Conservation (phyloP, 2,113 vertebrate species). For the Antennarius striatus region DNA sequence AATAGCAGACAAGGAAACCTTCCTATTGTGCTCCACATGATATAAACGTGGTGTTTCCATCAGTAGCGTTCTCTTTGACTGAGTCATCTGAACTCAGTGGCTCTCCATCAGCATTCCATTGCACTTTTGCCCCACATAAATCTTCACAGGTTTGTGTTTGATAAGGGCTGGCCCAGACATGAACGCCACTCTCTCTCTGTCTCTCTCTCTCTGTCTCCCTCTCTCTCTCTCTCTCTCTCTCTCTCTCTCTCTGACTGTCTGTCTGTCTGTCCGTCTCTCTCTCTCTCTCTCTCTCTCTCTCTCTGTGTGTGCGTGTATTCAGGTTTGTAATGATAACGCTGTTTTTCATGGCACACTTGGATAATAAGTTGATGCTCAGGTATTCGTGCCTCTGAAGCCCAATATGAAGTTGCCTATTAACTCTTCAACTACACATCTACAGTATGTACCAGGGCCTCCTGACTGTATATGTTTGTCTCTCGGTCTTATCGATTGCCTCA, state of each 20-base stretch:
- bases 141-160: conserved; percentile 9
- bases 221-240: too few species aligned
- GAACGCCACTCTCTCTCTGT: conserved; percentile 22
- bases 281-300: not conserved
- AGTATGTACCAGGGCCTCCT: too few species aligned
- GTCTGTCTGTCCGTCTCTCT: conserved; percentile 22
- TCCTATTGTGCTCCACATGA: not conserved
- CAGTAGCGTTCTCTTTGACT: not conserved
- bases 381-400: not conserved
- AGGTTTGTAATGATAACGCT: not conserved
- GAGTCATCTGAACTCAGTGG: conserved; percentile 44
- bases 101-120: conserved; percentile 24
- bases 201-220: not conserved
- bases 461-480: too few species aligned
- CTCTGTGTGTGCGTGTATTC: conserved; percentile 7
- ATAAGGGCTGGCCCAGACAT: conserved; percentile 38
- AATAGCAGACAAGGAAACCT: not conserved
- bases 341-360: conserved; percentile 1
- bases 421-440: too few species aligned
- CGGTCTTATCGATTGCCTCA: too few species aligned
- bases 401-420: too few species aligned
- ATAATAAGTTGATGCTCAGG: not conserved
- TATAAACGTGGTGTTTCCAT: conserved; percentile 12
- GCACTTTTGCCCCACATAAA: conserved; percentile 36
- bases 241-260: conserved; percentile 1